Evolutionary conservation across 2,888 invertebrate genomes (phyloP).

Genomic region (Alloplasta piceator): DNA sequence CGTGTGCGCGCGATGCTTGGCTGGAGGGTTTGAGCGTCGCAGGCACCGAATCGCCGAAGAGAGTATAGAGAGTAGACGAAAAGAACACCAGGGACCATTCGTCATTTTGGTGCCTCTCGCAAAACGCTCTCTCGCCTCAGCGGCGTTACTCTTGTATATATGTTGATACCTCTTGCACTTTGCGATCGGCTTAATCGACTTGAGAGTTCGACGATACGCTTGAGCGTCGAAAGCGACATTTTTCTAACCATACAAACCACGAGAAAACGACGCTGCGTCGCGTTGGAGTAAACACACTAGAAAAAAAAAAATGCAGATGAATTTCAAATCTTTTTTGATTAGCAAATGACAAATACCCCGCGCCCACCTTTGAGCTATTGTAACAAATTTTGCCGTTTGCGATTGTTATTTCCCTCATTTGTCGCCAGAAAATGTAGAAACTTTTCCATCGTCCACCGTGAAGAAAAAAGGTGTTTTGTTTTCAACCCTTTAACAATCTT

Average conservation of each 20-base stretch:
- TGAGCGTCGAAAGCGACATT: slow-evolving; percentile 32
- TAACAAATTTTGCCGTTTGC: slow-evolving; percentile 1
- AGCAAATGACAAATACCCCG: slow-evolving; percentile 2
- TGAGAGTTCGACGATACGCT: slow-evolving; percentile 55
- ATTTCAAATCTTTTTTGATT: too few species aligned
- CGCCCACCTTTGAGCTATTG: slow-evolving; percentile 41
- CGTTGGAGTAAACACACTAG: slow-evolving; percentile 21
- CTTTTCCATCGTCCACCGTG: background rate
- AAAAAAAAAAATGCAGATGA: too few species aligned
- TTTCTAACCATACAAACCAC: background rate
- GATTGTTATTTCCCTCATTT: too few species aligned
- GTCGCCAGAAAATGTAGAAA: background rate
- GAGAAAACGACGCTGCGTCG: slow-evolving; percentile 49
- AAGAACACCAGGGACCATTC: slow-evolving; percentile 55
- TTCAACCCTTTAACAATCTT: background rate
- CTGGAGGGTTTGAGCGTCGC: slow-evolving; percentile 19
- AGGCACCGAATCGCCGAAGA: slow-evolving; percentile 3
- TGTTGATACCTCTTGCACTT: slow-evolving; percentile 56
- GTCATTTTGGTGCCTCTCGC: slow-evolving; percentile 63
- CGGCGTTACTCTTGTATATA: slow-evolving; percentile 45
- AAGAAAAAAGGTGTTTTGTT: background rate
- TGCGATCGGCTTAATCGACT: slow-evolving; percentile 57
- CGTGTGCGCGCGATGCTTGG: background rate
- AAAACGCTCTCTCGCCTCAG: slow-evolving; percentile 41
- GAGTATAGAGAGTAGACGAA: slow-evolving; percentile 41